Percentiles rank a stretch among this genome's conserved stretches.
Conservation (phyloP, 2,113 vertebrate species). For the Ailuropoda melanoleuca region DNA sequence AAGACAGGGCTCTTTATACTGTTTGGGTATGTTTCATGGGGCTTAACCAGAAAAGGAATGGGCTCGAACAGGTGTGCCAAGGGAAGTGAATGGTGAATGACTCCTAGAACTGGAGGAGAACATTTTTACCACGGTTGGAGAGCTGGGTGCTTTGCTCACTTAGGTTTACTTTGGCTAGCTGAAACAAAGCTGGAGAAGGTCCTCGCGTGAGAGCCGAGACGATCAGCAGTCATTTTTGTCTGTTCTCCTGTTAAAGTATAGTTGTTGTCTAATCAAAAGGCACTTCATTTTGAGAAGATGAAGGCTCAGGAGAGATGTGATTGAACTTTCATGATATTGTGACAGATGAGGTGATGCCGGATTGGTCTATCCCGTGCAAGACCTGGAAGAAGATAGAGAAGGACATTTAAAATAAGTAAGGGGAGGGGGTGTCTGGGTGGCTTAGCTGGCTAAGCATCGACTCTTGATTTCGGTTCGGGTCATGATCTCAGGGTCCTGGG, state of each 20-base stretch:
- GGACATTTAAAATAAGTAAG: not conserved
- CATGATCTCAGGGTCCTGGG: not conserved
- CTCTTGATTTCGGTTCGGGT: not conserved
- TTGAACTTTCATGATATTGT: not conserved
- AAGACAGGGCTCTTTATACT: not conserved
- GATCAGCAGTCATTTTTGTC: not conserved
- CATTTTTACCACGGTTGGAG: not conserved
- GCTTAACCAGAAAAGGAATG: not conserved
- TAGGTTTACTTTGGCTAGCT: not conserved
- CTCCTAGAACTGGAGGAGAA: not conserved
- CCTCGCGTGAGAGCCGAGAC: fast-evolving
- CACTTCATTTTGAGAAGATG: not conserved
- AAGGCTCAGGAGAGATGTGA: not conserved
- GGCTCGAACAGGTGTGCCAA: not conserved
- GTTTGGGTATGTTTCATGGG: not conserved
- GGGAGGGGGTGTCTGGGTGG: no score
- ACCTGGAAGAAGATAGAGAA: not conserved
- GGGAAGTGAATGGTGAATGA: not conserved
- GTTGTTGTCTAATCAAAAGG: not conserved
- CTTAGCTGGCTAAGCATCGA: not conserved
- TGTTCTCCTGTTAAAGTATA: fast-evolving
- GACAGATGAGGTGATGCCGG: not conserved
- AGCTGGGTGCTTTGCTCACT: not conserved
- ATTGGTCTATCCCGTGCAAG: not conserved
- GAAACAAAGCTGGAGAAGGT: not conserved